phyloP scores from a whole-genome alignment of 1,140 invertebrate genomes.

The Drusus annulatus region DNA sequence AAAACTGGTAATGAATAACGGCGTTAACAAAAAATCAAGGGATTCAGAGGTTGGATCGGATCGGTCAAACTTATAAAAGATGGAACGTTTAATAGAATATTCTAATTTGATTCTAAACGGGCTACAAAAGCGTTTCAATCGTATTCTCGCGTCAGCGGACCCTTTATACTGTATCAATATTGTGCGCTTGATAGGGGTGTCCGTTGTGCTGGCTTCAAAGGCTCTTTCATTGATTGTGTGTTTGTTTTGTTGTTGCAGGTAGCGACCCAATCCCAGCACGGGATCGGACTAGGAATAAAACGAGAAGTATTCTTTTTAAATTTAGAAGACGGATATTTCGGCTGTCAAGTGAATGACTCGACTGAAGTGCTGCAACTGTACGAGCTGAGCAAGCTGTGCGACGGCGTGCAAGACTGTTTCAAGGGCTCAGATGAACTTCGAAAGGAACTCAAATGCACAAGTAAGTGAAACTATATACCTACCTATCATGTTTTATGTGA shows the following conservation, averaged over 20 bases:
- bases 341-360: constrained; percentile 96
- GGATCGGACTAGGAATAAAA: constrained; percentile 85
- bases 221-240: constrained; percentile 16
- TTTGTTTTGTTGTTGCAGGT: constrained; percentile 73
- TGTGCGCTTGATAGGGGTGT: neutral
- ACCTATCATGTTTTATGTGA: too few species aligned
- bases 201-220: neutral
- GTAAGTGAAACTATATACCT: constrained; percentile 68
- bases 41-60: too few species aligned
- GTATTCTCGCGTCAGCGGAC: neutral
- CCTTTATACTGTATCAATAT: constrained; percentile 6
- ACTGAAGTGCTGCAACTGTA: constrained; percentile 94
- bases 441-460: constrained; percentile 93
- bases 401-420: constrained; percentile 91
- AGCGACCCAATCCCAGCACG: constrained; percentile 80
- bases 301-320: constrained; percentile 96
- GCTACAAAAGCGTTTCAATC: neutral
- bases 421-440: constrained; percentile 92
- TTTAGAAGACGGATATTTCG: constrained; percentile 97
- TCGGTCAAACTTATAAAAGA: too few species aligned
- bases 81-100: too few species aligned
- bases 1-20: too few species aligned
- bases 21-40: too few species aligned
- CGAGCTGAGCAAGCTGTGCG: constrained; percentile 94
- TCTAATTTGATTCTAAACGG: neutral